Base-by-base conservation (phyloP, 2,888 invertebrate species). In the Blomia tropicalis region DNA sequence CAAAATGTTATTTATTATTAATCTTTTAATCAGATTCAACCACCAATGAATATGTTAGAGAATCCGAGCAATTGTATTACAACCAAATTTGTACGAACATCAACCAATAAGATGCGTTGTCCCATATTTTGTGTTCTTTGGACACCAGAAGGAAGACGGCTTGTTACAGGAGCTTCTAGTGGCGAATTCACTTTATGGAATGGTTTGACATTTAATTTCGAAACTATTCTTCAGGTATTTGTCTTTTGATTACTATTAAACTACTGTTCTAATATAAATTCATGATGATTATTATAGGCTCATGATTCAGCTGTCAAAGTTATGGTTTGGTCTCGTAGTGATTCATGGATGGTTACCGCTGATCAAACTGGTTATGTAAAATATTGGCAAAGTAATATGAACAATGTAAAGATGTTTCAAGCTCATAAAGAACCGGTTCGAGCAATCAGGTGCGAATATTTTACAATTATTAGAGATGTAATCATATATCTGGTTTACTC, bases 371-470 rank as follows among this genome's bases (percentile, higher is more conserved):
- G 98, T 65, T 98, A 89, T 75, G 91, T 99, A 68, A 99, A 99
- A 74, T 99, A 99, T 78, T 99, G 98, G 98, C 98, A 99, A 80
- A 91, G 93, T 70, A 99, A 99, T 77, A 99, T 99, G 98, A 99
- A 99, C 79, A 98, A 98, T 79, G 98, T 99, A 64, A 96, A 98
- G 81, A 96, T 98, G 93, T 99, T 92, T 80, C 96, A 96, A 78
- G 98, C 96, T 63, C 98, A 99, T 77, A 96, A 98, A 82, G 98
- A 99, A 80, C 90, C 98, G 68, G 86, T 99, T 70, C 83, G 98
- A 76, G 95, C 95, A 78, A 86, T 98, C 80, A 88, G 88, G 89
- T 90, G 84, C 25, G 56, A 29, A 63, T 63, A 63, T n/a, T 17
- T n/a, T 41, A 41, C 41, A 41, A n/a, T n/a, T 41, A 41, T 41